Base-by-base conservation (phyloP, 2,888 invertebrate genomes). In the Brenthis ino region DNA sequence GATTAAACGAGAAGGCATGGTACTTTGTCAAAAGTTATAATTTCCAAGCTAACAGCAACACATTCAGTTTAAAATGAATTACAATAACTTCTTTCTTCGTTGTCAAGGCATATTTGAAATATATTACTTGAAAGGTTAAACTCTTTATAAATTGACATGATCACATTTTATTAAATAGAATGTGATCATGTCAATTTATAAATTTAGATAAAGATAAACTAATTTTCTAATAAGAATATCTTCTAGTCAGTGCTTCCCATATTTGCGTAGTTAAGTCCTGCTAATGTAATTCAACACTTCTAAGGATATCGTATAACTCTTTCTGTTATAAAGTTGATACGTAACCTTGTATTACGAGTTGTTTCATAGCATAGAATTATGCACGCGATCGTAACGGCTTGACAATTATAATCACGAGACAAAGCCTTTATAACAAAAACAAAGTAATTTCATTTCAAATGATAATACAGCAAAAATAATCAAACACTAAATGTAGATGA, bases 271-370 rank as follows among this genome's bases (percentile, higher is more conserved):
- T 54, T n/a, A 55, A 50, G 33, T 56, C 58, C 55, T 28, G 2
- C 54, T 20, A 20, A 51, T 61, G 65, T 68, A 70, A 70, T 43
- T 56, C 64, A 53, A 72, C 54, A 68, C 66, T 12, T 58, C 43
- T 61, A 54, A 66, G 65, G 64, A 66, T 70, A 61, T 70, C 66
- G 66, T 53, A 66, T 72, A 61, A 61, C 72, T 56, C 60, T 67
- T 67, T 70, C 72, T 68, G 60, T 70, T 70, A 65, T 67, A 64
- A 64, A 70, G 65, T 64, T 68, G 50, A 70, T 68, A 47, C 64
- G 66, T 75, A 75, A 70, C 75, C 75, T 75, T 75, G 75, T 67
- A 68, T 72, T 71, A 70, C 50, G 67, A 65, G 56, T 70, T 66
- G 55, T 70, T 72, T 66, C 68, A 64, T 65, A 65, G 67, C 58